These are phyloP conservation scores for Chrosomus eos DNA, from an alignment of 2,797 vertebrate species.

Conservation along the genomic window DNA sequence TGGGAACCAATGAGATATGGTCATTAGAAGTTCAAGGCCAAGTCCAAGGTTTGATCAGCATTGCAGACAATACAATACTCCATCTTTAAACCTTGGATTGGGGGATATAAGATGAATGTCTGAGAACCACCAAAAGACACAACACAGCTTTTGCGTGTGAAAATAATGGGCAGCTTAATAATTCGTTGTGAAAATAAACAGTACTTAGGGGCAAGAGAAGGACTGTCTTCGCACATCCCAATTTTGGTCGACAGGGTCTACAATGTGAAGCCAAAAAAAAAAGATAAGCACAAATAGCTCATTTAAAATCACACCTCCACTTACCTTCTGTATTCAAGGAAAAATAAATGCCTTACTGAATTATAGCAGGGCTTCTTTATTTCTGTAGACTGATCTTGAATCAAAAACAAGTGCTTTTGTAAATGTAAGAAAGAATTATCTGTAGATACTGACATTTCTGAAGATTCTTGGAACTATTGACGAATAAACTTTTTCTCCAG, in stretches of 20 bases:
- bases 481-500: constrained; percentile 39
- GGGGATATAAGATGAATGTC: not conserved
- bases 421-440: not conserved
- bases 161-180: not conserved
- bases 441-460: constrained; percentile 15
- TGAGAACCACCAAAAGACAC: not conserved
- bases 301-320: not conserved
- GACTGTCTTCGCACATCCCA: not conserved
- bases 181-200: not conserved
- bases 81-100: not conserved
- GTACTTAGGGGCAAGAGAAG: not conserved
- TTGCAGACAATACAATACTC: not conserved
- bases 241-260: constrained; percentile 31
- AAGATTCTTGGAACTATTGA: not conserved
- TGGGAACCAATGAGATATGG: not conserved
- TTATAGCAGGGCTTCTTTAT: not conserved
- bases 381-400: not conserved
- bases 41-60: not conserved
- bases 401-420: not conserved
- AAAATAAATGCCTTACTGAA: not conserved
- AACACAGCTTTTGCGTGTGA: not conserved
- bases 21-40: not conserved
- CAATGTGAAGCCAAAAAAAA: constrained; percentile 1
- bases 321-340: not conserved
- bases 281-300: constrained; percentile 21